Conservation (phyloP, 1,140 invertebrate species). For the Drosophila biarmipes region DNA sequence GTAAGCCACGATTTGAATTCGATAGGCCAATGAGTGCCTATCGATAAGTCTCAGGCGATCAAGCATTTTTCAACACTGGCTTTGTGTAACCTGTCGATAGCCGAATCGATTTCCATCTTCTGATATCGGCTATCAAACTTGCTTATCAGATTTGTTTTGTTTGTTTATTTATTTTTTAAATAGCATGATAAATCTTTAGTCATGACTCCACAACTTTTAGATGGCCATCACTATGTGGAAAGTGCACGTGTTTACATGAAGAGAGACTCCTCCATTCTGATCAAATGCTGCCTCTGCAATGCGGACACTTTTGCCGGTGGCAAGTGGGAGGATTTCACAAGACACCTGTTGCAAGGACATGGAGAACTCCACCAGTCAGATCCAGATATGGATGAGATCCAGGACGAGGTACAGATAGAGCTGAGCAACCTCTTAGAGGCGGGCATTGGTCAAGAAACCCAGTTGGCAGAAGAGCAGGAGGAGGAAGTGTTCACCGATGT, state of each 20-base stretch:
- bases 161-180: not conserved
- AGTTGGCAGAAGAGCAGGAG: not conserved
- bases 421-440: slow-evolving; percentile 11
- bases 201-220: not conserved
- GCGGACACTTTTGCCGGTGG: slow-evolving; percentile 4
- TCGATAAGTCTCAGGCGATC: slow-evolving; percentile 6
- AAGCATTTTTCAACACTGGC: not conserved
- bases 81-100: not conserved
- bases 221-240: slow-evolving; percentile 20
- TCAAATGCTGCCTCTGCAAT: slow-evolving; percentile 49
- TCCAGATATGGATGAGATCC: slow-evolving; percentile 29
- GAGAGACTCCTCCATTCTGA: slow-evolving; percentile 11
- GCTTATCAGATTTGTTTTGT: not conserved
- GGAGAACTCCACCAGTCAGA: not conserved
- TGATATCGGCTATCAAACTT: not conserved
- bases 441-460: not conserved
- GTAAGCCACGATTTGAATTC: slow-evolving; percentile 5
- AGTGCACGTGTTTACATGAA: slow-evolving; percentile 46
- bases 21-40: not conserved
- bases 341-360: slow-evolving; percentile 21
- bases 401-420: slow-evolving; percentile 39
- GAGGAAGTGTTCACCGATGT: not conserved
- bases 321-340: slow-evolving; percentile 18
- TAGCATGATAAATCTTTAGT: not conserved
- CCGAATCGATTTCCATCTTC: too few relatives aligned